Evolutionary conservation across 2,888 invertebrate genomes (phyloP), one percentile per base, ranked within the genome.

Genomic region (Himalopsyche tibetana): DNA sequence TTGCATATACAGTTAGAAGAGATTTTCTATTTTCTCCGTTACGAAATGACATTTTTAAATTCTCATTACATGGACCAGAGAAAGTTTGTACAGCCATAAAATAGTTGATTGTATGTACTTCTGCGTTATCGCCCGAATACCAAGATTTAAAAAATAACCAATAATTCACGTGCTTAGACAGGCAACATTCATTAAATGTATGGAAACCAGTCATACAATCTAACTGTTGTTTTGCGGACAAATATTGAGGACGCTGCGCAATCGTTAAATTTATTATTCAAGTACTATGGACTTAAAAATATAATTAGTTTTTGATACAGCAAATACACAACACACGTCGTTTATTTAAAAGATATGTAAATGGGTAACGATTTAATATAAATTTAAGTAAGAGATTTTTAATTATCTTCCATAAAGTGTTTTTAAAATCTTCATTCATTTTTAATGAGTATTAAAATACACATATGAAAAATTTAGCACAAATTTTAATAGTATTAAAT

Each of bases 171-270:
- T 74, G 36, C 11, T 74, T 74, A 74, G 74, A 74, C 74, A 74
- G 36, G 74, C 38, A 36, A 38, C 74, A 74, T 74, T 74, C 38
- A 15, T 74, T 74, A 74, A 74, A 74, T 36, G 74, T 74, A 74
- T 74, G 36, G 74, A 74, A 74, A 74, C 74, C 36, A 36, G 74
- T 74, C 74, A 74, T 74, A 36, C 74, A 36, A 74, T 74, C 28
- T 74, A 74, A 74, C 74, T 74, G 74, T 74, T 74, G 28, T 74
- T 74, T 74, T 74, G 74, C 74, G 74, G 74, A 74, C 74, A 74
- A 36, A 74, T 38, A 74, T 74, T 74, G 74, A 74, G 74, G 36
- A 69, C 69, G 11, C 28, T 19, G n/a, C 6, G 40, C 6, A 40
- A 9, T 15, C 74, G 9, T n/a, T 63, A 63, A 63, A 63, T 63